phyloP scores from a whole-genome alignment of 2,113 vertebrate species.

The Protomyctophum bolini region DNA sequence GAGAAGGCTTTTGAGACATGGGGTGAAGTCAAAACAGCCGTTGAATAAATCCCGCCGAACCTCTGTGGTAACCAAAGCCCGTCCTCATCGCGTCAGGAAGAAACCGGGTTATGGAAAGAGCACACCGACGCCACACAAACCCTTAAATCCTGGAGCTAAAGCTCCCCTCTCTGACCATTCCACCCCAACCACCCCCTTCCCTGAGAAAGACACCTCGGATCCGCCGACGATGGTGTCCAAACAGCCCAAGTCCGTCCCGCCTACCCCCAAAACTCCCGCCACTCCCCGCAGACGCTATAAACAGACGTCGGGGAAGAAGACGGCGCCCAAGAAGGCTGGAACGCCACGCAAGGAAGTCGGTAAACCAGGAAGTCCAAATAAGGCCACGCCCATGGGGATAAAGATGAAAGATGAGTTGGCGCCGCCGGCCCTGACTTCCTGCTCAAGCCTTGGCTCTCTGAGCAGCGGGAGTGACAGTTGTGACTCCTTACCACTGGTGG shows the following conservation, averaged over 20 bases:
- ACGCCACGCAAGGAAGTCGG: background rate
- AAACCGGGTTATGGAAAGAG: conserved; percentile 44
- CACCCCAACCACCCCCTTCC: conserved; percentile 51
- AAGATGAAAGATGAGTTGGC: conserved; percentile 64
- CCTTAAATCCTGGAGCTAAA: background rate
- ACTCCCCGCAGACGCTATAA: background rate
- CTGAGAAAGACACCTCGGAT: conserved; percentile 50
- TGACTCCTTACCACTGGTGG: background rate
- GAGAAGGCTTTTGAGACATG: conserved; percentile 31
- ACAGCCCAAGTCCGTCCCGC: background rate
- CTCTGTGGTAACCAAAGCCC: background rate
- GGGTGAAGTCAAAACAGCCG: conserved; percentile 30
- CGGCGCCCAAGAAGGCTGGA: conserved; percentile 5
- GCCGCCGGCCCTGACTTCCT: conserved; percentile 72
- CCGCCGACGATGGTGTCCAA: background rate
- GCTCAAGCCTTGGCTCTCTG: conserved; percentile 9
- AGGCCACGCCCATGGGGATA: background rate
- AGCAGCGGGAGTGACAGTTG: conserved; percentile 17
- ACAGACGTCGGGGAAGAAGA: conserved; percentile 6
- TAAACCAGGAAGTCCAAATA: background rate
- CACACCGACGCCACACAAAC: background rate
- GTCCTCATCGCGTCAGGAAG: conserved; percentile 35
- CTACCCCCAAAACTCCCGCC: background rate
- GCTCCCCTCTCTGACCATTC: conserved; percentile 40
- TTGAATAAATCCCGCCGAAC: conserved; percentile 29